Base-by-base conservation (phyloP, 2,113 vertebrate genomes). In the Aspiorhynchus laticeps region DNA sequence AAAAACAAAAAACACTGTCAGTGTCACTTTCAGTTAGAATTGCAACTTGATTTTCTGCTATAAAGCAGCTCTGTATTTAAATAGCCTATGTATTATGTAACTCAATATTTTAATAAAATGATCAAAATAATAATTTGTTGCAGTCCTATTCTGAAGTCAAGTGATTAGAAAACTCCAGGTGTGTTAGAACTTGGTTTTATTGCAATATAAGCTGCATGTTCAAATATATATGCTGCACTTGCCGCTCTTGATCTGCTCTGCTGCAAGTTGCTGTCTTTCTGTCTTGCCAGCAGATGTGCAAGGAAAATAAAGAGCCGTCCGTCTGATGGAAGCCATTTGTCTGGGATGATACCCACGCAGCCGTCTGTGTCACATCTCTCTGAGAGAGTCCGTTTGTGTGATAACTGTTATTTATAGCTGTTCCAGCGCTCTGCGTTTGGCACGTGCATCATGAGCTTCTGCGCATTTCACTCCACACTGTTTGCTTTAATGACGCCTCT, bases 341-440 rank as follows among this genome's bases (percentile, higher is more conserved):
- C 78, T 80, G 78, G 14, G 76, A 53, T 80, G 78, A 80, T 89
- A 91, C 91, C 92, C 90, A 85, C 33, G 51, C 85, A 78, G 82
- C 86, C 51, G 90, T 89, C 48, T 91, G 87, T 79, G 61, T 56
- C 76, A 51, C 38, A 11, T 63, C 73, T 88, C 80, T 87, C 74
- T 46, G 56, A 61, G 24, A n/a, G 9, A 61, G 90, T 88, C 91
- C 80, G 89, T 89, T 90, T 85, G 89, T 81, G 87, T 89, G 91
- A 92, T 92, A 93, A 93, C 90, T 93, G 91, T 92, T 93, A 93
- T 94, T 94, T 93, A 93, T 94, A 93, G 92, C 91, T 67, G 21
- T 63, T 87, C 89, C 89, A 33, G 9, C 5, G 36, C 71, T 74
- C 88, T n/a, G 90, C 88, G 88, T 90, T 87, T 86, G 87, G 76